Base-by-base conservation (phyloP, 2,797 vertebrate species). In the Mus minutoides region DNA sequence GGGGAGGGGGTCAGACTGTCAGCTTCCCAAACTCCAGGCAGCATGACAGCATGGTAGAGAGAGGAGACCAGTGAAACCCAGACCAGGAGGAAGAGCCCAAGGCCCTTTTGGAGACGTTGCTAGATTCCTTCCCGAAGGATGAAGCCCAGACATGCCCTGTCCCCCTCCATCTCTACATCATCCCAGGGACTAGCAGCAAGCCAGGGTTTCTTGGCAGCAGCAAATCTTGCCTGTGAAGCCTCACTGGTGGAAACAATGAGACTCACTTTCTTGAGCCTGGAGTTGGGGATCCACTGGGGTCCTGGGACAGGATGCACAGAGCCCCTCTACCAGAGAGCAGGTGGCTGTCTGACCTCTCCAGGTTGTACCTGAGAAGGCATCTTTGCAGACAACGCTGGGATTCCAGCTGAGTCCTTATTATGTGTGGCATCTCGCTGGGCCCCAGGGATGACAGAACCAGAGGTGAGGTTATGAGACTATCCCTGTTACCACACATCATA, bases 181-280 rank as follows among this genome's bases (percentile, higher is more conserved):
- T 6, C 71, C 34, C 2, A 19, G 52, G 56, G 1, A 19, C 46
- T 6, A 60, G 69, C 12, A 0, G 85, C 37, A 21, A 84, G 0
- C 31, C 37, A 21, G 71, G 40, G 31, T 29, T 22, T 2, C 19
- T 26, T n/a, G 5, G 10, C n/a, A 17, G 37, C 11, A 12, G n/a
- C 26, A 2, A 5, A 52, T 10, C 37, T 85, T 46, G 13, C 6
- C 21, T 19, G 1, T 8, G 21, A 43, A 75, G 34, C 12, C 62
- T 13, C 79, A 13, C 0, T 4, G 92, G n/a, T n/a, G 64, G 82
- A n/a, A 24, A 19, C 24, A 6, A 2, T 11, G 14, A n/a, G 40
- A 21, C 26, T 60, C 56, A 34, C 0, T 2, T 10, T 29, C 19
- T 19, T 0, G 21, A 46, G 11, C 52, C 1, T 0, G 46, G 46